Base-by-base conservation (phyloP, 2,797 vertebrate genomes). In the Hyperoplus immaculatus region DNA sequence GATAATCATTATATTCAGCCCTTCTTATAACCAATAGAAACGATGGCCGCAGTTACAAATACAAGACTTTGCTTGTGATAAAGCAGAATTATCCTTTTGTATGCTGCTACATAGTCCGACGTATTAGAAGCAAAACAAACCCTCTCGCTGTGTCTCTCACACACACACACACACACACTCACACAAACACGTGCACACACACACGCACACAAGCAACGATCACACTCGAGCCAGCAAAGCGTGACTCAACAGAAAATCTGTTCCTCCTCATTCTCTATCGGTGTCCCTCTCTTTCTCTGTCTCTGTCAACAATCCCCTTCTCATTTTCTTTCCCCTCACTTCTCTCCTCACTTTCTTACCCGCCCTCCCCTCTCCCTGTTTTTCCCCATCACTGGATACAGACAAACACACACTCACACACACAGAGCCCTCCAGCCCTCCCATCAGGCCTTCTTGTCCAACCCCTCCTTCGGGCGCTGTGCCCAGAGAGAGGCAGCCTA, bases 171-270 rank as follows among this genome's bases (percentile, higher is more conserved):
- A 47, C 45, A 55, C 61, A 74, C 57, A 61, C 58, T 42, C 51
- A 42, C 36, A 50, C 36, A 51, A 36, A 59, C 10, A 45, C n/a
- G 43, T 5, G 51, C 66, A 62, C 47, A 61, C 57, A 60, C 36
- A 29, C 57, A 71, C 39, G 13, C 59, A 45, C 63, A 39, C 66
- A 57, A 75, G 73, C 69, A 53, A 51, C 68, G 21, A 41, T 75
- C 83, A 80, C 74, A 68, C 8, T 59, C 38, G 0, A 70, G 63
- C 74, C 77, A 81, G 74, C 83, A 82, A 92, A 90, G 63, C 58
- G 49, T 92, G 90, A 93, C 91, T 93, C 91, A 85, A 91, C 90
- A 93, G 69, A 88, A 29, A 90, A 86, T 87, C 50, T 74, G 42
- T 60, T 69, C 71, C 54, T 66, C 43, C n/a, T 57, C 58, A 63